A percentile compares a stretch with the other conserved stretches of the same genome.
phyloP scores from a whole-genome alignment of 2,113 vertebrate genomes.

The Motacilla alba region DNA sequence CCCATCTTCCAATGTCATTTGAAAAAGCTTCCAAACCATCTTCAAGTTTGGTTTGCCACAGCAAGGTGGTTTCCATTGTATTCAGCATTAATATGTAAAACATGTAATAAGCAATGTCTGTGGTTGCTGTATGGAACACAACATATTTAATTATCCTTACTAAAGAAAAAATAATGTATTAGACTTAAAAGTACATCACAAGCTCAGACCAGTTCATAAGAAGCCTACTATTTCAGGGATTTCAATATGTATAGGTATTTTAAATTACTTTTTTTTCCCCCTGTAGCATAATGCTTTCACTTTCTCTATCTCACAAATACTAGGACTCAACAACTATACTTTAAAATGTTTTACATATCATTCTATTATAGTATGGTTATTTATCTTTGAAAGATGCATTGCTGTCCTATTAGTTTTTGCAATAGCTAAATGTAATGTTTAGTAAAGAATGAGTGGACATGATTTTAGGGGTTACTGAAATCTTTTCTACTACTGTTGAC shows the following conservation, averaged over 20 bases:
- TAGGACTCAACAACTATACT: not conserved
- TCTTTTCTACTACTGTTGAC: not conserved
- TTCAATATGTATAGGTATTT: not conserved
- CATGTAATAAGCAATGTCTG: not conserved
- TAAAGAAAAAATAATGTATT: not conserved
- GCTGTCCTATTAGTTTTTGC: not conserved
- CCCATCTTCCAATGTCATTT: accelerated
- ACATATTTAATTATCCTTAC: not conserved
- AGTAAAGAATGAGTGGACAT: not conserved
- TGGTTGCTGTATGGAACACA: not conserved
- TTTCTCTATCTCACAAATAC: not conserved
- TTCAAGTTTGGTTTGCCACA: not conserved
- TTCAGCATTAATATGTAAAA: not conserved
- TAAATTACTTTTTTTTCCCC: not conserved
- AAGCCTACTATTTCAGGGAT: not conserved
- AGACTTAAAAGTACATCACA: not conserved
- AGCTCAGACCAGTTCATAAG: not conserved
- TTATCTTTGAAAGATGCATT: not conserved
- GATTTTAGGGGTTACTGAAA: not conserved
- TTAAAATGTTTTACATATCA: not conserved
- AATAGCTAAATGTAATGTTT: not conserved
- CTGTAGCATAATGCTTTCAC: not conserved
- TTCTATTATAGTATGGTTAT: not conserved
- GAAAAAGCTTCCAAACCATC: not conserved
- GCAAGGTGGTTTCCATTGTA: not conserved